Evolutionary conservation across 2,113 vertebrate genomes (phyloP), one percentile per base, ranked within the genome.

Genomic region (Ia io): DNA sequence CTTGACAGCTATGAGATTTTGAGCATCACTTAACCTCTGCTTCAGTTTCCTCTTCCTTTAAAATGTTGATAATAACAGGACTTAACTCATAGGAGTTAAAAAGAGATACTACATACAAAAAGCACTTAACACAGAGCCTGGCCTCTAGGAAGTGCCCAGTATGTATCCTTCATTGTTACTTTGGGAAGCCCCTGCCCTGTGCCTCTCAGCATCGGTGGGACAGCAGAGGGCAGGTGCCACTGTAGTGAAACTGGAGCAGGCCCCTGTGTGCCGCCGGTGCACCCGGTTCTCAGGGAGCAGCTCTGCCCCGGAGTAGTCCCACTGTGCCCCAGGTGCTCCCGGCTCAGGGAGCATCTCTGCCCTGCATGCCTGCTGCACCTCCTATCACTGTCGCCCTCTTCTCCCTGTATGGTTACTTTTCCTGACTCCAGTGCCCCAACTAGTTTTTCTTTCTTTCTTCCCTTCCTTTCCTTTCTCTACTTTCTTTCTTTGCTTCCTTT

Each of bases 21-120:
- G 77, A 92, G 53, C 44, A 23, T 97, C 56, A 30, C 30, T 74
- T 92, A 59, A 67, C n/a, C 56, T 97, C n/a, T 86, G n/a, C 37
- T 95, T 90, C 84, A 49, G 37, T 84, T 91, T 95, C 79, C 61
- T 95, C 37, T 84, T 94, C 35, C 85, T 93, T 2, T 93, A 83
- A 95, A 80, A 73, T 51, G n/a, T 59, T 90, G 37, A 25, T 87
- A 67, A 40, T 82, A 79, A 74, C 28, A 35, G 40, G 6, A 65
- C 37, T 59, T 59, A 56, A 53, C 6, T 87, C 35, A 25, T 13
- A 42, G 40, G 65, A 25, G 12, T 87, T 84, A 44, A 35, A 35
- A 77, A 74, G 42, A 49, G 32, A 10, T 30, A 28, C 11, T 70
- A 17, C 37, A 17, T 61, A 32, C 28, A 49, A 22, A 90, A 86